Evolutionary conservation across 2,888 invertebrate genomes (phyloP), one percentile per base, ranked within the genome.

Genomic region (Hipparchia sbordonii): DNA sequence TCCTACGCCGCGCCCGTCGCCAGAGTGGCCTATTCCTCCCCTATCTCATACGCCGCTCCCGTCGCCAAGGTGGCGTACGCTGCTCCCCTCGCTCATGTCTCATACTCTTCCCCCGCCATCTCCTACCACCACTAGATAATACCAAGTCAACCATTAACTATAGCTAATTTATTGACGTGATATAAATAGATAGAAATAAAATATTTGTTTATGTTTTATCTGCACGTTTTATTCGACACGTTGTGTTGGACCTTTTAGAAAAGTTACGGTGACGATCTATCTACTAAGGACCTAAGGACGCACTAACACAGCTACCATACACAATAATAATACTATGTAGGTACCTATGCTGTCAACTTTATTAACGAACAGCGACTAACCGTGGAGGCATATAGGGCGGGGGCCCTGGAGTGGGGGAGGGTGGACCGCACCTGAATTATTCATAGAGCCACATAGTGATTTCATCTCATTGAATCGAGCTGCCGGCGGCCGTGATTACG

Each of bases 391-490:
- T 65, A 33, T 12, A 10, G 69, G 78, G 74, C 79, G 77, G 76
- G 76, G 76, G 76, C 73, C 74, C 77, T 74, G 74, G 77, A 78
- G 81, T 80, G 79, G 79, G 77, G 75, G 77, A 74, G 74, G 76
- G 72, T 70, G 78, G 82, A 87, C 88, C 89, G 85, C 91, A 89
- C 86, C 86, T 93, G 92, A 92, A 93, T 93, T 89, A 93, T 93
- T 93, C 93, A 93, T 93, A 87, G 81, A 81, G 88, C 88, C 91
- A 90, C 93, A 92, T 92, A 92, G 93, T 92, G 93, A 93, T 93
- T 93, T 92, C 91, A 92, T 92, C 92, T 92, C 92, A 93, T 93
- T 93, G 92, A 93, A 91, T 89, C 88, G 87, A 83, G 86, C 85
- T 87, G 82, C 89, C 87, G 84, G 85, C 91, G 91, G 90, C 92